Evolutionary conservation across 1,140 invertebrate species (phyloP).

Genomic region (Drosophila nebulosa): DNA sequence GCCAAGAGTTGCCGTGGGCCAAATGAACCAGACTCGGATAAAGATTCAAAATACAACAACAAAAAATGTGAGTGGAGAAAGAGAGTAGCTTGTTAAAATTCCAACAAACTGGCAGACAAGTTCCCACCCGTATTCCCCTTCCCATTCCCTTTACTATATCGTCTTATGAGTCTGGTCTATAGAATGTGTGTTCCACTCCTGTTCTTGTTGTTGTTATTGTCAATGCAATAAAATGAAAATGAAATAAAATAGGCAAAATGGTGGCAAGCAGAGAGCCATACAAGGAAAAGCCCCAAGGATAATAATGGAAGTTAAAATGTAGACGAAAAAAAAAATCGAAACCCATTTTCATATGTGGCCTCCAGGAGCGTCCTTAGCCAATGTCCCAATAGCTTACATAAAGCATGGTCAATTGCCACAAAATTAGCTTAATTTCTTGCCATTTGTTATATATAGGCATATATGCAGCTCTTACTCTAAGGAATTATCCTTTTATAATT

Average conservation of each 20-base stretch:
- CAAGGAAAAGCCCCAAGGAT: constrained; percentile 46
- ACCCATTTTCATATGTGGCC: background rate
- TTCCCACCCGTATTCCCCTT: constrained; percentile 7
- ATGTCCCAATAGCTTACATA: background rate
- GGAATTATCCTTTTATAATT: too few species aligned
- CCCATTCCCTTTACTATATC: background rate
- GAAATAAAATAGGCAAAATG: constrained; percentile 70
- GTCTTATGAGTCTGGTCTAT: background rate
- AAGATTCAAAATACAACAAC: constrained; percentile 35
- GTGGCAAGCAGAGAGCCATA: constrained; percentile 17
- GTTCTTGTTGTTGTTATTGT: constrained; percentile 42
- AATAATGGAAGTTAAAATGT: constrained; percentile 59
- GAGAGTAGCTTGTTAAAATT: constrained; percentile 75
- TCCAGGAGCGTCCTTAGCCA: background rate
- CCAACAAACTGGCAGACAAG: constrained; percentile 51
- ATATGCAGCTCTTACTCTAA: too few species aligned
- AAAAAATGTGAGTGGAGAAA: background rate
- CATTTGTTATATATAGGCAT: too few species aligned
- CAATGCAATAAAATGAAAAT: constrained; percentile 75
- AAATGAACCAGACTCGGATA: constrained; percentile 41
- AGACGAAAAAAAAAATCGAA: background rate
- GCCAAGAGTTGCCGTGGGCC: constrained; percentile 36
- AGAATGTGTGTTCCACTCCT: constrained; percentile 26
- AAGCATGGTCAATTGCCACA: too few species aligned
- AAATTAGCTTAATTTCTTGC: too few species aligned